Conservation (phyloP, 2,888 invertebrate genomes). For the Bellardia pandia region DNA sequence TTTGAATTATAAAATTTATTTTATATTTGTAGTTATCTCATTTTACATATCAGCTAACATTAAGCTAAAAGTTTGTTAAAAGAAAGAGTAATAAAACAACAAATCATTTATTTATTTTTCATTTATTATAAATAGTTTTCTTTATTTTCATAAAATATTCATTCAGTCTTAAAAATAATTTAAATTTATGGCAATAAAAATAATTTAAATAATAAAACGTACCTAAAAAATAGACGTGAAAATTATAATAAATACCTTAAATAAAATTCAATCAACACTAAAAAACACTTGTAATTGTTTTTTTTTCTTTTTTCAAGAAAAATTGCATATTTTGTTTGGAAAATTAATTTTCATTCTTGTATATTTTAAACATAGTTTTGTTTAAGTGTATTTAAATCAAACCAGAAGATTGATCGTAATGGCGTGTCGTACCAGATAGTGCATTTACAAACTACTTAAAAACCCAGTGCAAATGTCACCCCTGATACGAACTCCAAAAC, state of each 20-base stretch:
- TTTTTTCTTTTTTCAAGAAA: constrained; percentile 73
- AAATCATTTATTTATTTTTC: constrained; percentile 30
- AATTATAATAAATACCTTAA: constrained; percentile 62
- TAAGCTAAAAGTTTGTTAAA: neutral
- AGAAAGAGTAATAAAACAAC: constrained; percentile 62
- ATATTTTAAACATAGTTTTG: constrained; percentile 46
- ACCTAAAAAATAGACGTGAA: constrained; percentile 52
- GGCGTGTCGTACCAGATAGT: constrained; percentile 99
- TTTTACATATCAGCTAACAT: neutral
- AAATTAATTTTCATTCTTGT: constrained; percentile 62
- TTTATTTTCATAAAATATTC: constrained; percentile 37
- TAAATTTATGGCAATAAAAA: constrained; percentile 12
- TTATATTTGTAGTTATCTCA: neutral
- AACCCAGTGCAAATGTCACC: constrained; percentile 96
- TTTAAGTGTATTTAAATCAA: constrained; percentile 70
- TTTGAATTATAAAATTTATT: neutral
- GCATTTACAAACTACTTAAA: constrained; percentile 95
- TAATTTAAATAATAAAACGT: constrained; percentile 5
- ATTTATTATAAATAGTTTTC: constrained; percentile 17
- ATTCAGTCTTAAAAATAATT: constrained; percentile 55
- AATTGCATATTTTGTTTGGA: constrained; percentile 79
- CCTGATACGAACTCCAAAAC: constrained; percentile 98
- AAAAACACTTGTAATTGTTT: constrained; percentile 41
- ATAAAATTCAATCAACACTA: constrained; percentile 59
- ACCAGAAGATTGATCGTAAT: constrained; percentile 85